Evolutionary conservation across 1,140 invertebrate genomes (phyloP).

Genomic region (Leptinotarsa undecemlineata): DNA sequence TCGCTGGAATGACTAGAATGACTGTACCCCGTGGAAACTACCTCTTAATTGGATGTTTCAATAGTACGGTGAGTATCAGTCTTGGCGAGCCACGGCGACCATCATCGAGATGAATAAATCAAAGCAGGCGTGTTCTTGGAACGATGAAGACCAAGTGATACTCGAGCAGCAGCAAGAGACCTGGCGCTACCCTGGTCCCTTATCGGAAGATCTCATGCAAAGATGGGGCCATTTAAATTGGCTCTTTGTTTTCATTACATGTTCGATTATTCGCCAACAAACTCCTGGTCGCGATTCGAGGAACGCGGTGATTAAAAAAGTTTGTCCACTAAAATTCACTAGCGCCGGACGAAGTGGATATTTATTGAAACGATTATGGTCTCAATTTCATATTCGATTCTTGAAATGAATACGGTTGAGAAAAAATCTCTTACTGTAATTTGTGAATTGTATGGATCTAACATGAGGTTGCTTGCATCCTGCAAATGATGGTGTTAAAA

Average conservation of each 20-base stretch:
- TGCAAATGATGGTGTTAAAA: too few species aligned
- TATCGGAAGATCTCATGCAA: constrained; percentile 42
- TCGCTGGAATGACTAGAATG: background rate
- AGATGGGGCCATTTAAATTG: constrained; percentile 45
- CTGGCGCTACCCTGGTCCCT: constrained; percentile 38
- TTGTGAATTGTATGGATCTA: too few species aligned
- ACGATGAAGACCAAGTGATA: constrained; percentile 45
- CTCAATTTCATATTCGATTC: too few species aligned
- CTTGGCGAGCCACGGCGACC: constrained; percentile 14
- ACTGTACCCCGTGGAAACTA: background rate
- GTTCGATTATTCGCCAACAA: constrained; percentile 14
- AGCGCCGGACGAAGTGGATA: constrained; percentile 33
- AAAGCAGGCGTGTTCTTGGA: constrained; percentile 41
- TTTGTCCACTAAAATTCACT: constrained; percentile 49
- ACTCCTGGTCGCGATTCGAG: constrained; percentile 25
- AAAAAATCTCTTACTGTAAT: too few species aligned
- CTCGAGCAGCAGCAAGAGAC: constrained; percentile 32
- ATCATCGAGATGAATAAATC: constrained; percentile 49
- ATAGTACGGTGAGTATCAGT: constrained; percentile 8
- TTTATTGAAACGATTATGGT: too few species aligned
- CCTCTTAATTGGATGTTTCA: constrained; percentile 25
- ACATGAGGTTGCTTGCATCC: too few species aligned
- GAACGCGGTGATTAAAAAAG: constrained; percentile 44
- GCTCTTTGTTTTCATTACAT: constrained; percentile 34
- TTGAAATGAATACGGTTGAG: too few species aligned